Evolutionary conservation across 2,888 invertebrate species (phyloP).

Genomic region (Mayetiola destructor): DNA sequence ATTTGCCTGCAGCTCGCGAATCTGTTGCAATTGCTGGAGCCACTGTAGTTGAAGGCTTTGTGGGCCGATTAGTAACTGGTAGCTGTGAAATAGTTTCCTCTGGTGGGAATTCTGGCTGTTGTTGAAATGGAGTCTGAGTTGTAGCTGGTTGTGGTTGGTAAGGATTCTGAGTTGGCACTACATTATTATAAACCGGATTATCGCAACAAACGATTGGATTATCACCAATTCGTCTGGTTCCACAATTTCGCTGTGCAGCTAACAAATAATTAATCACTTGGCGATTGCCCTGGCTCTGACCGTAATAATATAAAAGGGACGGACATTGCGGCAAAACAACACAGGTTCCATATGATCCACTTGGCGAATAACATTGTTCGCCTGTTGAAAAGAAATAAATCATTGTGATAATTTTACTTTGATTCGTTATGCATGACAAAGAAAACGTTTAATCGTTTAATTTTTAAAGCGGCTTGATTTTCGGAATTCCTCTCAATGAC

Average conservation of each 20-base stretch:
- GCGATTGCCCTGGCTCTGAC: conserved; percentile 21
- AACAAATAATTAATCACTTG: conserved; percentile 27
- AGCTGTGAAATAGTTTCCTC: conserved; percentile 14
- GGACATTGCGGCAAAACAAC: conserved; percentile 28
- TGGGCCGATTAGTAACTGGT: conserved; percentile 14
- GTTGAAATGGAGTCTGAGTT: neutral
- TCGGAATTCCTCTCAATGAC: too few relatives aligned
- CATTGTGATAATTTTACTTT: neutral
- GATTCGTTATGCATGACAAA: neutral
- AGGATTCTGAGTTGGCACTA: neutral
- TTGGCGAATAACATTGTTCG: conserved; percentile 29
- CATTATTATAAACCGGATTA: neutral
- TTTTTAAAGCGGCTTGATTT: too few relatives aligned
- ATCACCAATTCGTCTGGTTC: conserved; percentile 25
- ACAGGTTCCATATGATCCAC: conserved; percentile 29
- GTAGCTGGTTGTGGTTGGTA: conserved; percentile 4
- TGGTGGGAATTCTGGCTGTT: neutral
- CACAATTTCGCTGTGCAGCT: conserved; percentile 27
- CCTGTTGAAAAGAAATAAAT: conserved; percentile 14
- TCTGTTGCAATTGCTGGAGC: neutral
- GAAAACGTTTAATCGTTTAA: neutral
- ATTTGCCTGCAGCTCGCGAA: neutral
- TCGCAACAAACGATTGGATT: conserved; percentile 27
- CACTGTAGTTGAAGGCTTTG: conserved; percentile 20
- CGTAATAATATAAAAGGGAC: conserved; percentile 26